A percentile compares a stretch with the other conserved stretches of the same genome.
Evolutionary conservation across 2,888 invertebrate genomes (phyloP).

Genomic region (Agonopterix arenella): DNA sequence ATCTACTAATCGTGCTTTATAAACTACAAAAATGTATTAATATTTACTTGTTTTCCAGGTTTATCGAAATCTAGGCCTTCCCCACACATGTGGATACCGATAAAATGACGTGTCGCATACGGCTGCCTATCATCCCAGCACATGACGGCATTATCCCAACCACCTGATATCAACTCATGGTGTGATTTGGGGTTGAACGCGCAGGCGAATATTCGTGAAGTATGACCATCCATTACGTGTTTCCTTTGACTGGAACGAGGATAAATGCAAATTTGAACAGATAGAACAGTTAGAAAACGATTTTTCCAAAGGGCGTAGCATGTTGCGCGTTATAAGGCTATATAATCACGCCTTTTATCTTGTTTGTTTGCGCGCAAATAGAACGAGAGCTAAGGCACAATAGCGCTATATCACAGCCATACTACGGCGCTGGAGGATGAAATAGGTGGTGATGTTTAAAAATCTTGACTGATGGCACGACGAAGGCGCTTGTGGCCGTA

Average conservation of each 20-base stretch:
- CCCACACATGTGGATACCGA: constrained; percentile 80
- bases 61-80: constrained; percentile 81
- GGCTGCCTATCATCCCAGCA: constrained; percentile 83
- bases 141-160: constrained; percentile 81
- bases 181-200: constrained; percentile 80
- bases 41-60: constrained; percentile 76
- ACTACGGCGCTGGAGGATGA: no score
- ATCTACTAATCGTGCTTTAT: no score
- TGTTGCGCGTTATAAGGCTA: no score
- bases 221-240: constrained; percentile 76
- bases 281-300: no score
- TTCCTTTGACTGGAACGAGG: constrained; percentile 55
- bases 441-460: no score
- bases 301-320: no score
- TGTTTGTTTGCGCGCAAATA: no score
- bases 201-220: constrained; percentile 79
- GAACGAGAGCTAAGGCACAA: no score
- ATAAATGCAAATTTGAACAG: not conserved
- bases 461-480: no score
- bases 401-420: no score
- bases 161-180: constrained; percentile 81
- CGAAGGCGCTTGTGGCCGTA: no score
- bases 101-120: constrained; percentile 73
- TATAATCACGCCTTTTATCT: no score
- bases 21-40: not conserved